phyloP scores from a whole-genome alignment of 2,888 invertebrate genomes.

The Alitta virens region DNA sequence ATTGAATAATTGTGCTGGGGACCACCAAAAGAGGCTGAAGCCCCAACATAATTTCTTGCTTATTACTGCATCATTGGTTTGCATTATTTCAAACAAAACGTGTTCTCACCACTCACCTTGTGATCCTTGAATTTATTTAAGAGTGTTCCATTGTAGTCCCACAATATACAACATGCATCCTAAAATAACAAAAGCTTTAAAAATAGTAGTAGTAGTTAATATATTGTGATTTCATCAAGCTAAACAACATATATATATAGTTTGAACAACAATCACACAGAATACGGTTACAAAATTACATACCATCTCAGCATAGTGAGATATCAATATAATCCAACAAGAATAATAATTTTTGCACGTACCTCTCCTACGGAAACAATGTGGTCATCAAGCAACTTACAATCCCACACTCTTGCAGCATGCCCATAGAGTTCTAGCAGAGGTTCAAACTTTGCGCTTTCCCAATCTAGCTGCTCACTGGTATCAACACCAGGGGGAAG shows the following conservation, averaged over 20 bases:
- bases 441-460: constrained; percentile 12
- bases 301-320: too few species aligned
- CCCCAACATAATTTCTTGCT: too few species aligned
- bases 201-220: background rate
- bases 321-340: too few species aligned
- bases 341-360: constrained; percentile 16
- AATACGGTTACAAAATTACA: too few species aligned
- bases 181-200: constrained; percentile 54
- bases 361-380: constrained; percentile 56
- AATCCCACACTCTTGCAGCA: constrained; percentile 78
- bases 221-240: too few species aligned
- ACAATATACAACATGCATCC: constrained; percentile 61
- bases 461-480: constrained; percentile 16
- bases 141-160: constrained; percentile 57
- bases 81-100: too few species aligned
- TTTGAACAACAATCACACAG: too few species aligned
- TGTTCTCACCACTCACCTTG: too few species aligned
- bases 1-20: too few species aligned
- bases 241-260: too few species aligned
- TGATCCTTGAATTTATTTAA: constrained; percentile 63
- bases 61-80: too few species aligned
- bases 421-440: constrained; percentile 71
- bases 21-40: too few species aligned
- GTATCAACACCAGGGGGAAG: background rate
- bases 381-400: constrained; percentile 54